phyloP scores from a whole-genome alignment of 2,797 vertebrate genomes.

The Crenichthys baileyi region DNA sequence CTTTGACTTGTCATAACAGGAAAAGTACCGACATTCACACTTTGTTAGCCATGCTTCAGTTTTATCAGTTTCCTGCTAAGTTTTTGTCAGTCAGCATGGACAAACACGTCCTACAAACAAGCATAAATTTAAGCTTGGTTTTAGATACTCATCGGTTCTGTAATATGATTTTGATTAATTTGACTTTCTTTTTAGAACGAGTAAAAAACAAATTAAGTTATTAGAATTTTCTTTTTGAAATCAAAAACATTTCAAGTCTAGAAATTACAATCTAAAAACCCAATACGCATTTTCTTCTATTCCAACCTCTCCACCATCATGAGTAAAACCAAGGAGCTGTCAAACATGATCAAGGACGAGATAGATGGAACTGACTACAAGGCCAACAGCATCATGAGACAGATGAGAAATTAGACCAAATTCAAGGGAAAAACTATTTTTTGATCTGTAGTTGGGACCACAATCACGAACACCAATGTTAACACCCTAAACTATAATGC shows the following conservation, averaged over 20 bases:
- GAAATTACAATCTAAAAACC: not conserved
- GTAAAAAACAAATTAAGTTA: not conserved
- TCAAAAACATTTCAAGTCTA: not conserved
- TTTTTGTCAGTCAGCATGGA: not conserved
- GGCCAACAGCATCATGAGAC: too few relatives aligned
- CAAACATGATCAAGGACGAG: not conserved
- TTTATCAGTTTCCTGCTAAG: not conserved
- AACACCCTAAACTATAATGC: too few relatives aligned
- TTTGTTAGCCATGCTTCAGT: not conserved
- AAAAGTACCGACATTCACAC: not conserved
- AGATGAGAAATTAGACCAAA: too few relatives aligned
- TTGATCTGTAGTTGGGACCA: too few relatives aligned
- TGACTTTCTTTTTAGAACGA: not conserved
- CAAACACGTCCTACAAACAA: not conserved
- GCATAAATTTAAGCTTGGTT: not conserved
- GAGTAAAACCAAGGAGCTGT: not conserved
- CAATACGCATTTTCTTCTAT: not conserved
- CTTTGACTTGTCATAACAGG: conserved; percentile 12
- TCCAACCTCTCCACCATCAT: not conserved
- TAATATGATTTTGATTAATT: not conserved
- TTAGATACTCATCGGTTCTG: not conserved
- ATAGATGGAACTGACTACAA: too few relatives aligned
- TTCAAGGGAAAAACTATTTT: too few relatives aligned
- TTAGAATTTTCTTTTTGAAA: too few relatives aligned
- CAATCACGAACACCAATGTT: too few relatives aligned